phyloP scores from a whole-genome alignment of 2,888 invertebrate species.

The Hirtodrosophila alboralis region DNA sequence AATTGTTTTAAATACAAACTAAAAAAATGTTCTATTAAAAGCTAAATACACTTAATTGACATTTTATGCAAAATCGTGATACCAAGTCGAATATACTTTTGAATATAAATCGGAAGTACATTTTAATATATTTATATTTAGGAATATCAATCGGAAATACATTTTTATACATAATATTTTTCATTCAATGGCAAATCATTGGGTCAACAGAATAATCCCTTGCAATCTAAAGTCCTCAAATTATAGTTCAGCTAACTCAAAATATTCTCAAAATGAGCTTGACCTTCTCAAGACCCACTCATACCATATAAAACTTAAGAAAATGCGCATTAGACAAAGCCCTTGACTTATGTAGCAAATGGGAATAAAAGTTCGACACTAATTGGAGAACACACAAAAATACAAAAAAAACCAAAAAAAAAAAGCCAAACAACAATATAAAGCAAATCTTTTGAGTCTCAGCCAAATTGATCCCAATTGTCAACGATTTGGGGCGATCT shows the following conservation, averaged over 20 bases:
- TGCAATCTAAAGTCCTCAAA: conserved; percentile 3
- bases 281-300: conserved; percentile 44
- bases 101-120: no score
- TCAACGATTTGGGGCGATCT: conserved; percentile 59
- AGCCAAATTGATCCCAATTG: conserved; percentile 64
- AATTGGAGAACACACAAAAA: conserved; percentile 21
- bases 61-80: no score
- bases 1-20: no score
- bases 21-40: no score
- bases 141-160: no score
- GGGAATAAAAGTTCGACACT: conserved; percentile 13
- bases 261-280: conserved; percentile 34
- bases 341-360: conserved; percentile 31
- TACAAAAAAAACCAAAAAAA: background rate
- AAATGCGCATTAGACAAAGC: conserved; percentile 40
- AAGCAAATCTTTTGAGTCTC: conserved; percentile 20
- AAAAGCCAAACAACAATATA: background rate
- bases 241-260: conserved; percentile 10
- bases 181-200: no score
- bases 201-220: background rate
- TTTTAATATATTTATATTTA: no score
- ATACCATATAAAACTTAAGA: conserved; percentile 9
- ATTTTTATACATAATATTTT: background rate
- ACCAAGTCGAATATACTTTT: no score
- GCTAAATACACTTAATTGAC: no score